phyloP scores from a whole-genome alignment of 37 sponge, comb jelly and placozoan genomes.

The Agelas oroides region DNA sequence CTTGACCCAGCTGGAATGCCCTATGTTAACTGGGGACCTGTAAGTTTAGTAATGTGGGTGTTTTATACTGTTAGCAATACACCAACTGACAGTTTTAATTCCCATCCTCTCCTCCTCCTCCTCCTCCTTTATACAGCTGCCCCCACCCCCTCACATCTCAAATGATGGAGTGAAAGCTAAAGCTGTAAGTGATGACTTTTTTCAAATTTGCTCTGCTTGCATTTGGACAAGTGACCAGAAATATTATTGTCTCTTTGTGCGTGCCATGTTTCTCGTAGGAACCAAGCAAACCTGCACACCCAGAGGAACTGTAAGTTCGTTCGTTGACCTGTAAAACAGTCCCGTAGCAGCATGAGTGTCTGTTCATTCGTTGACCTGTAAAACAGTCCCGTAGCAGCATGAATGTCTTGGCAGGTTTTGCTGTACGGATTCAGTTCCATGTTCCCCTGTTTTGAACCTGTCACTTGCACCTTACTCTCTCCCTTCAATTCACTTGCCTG shows the following conservation, averaged over 20 bases:
- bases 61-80: not conserved
- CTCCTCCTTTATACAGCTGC: too few relatives aligned
- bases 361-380: not conserved
- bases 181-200: too few relatives aligned
- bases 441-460: too few relatives aligned
- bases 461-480: too few relatives aligned
- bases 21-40: constrained; percentile 38
- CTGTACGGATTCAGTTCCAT: too few relatives aligned
- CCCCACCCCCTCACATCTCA: not conserved
- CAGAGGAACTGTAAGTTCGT: constrained; percentile 37
- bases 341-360: too few relatives aligned
- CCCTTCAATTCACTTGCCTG: too few relatives aligned
- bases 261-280: constrained; percentile 15
- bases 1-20: constrained; percentile 36
- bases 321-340: not conserved
- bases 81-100: not conserved
- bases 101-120: not conserved
- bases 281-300: constrained; percentile 12
- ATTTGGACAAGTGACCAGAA: too few relatives aligned
- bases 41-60: not conserved
- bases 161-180: not conserved
- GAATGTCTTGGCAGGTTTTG: too few relatives aligned
- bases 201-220: too few relatives aligned
- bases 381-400: not conserved
- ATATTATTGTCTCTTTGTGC: too few relatives aligned